Conservation (phyloP, 2,113 vertebrate genomes). For the Rhinogobius similis region DNA sequence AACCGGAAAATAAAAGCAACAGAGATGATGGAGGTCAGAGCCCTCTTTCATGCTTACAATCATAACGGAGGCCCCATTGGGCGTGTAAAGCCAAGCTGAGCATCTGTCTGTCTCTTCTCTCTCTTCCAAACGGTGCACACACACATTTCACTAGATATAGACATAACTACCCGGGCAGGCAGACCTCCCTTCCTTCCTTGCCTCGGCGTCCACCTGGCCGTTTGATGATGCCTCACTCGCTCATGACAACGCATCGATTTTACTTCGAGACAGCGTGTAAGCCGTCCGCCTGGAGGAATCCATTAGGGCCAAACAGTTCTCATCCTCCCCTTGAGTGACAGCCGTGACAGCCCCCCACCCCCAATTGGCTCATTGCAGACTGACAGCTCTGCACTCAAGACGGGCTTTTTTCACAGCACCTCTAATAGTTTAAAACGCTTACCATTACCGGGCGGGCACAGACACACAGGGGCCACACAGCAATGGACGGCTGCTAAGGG, state of each 20-base stretch:
- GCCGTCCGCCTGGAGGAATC: slow-evolving; percentile 96
- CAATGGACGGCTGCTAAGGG: slow-evolving; percentile 36
- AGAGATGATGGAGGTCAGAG: slow-evolving; percentile 77
- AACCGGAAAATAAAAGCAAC: slow-evolving; percentile 73
- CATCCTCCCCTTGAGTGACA: slow-evolving; percentile 85
- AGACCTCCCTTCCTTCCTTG: slow-evolving; percentile 54
- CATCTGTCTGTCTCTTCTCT: slow-evolving; percentile 76
- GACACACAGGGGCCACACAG: slow-evolving; percentile 81
- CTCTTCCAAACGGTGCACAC: slow-evolving; percentile 59
- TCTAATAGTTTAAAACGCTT: slow-evolving; percentile 98
- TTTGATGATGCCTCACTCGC: slow-evolving; percentile 86
- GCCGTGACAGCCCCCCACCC: slow-evolving; percentile 71
- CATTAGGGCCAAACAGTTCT: slow-evolving; percentile 97
- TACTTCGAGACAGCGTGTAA: slow-evolving; percentile 90
- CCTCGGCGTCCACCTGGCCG: slow-evolving; percentile 87
- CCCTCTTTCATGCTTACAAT: slow-evolving; percentile 78
- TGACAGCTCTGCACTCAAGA: slow-evolving; percentile 92
- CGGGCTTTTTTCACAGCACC: slow-evolving; percentile 90
- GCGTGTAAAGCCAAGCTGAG: slow-evolving; percentile 70
- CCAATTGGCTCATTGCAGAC: slow-evolving; percentile 82
- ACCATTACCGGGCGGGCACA: slow-evolving; percentile 94
- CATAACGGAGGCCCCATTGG: slow-evolving; percentile 69
- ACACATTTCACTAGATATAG: slow-evolving; percentile 71
- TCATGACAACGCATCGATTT: slow-evolving; percentile 99
- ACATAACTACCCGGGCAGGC: slow-evolving; percentile 67